Evolutionary conservation across 2,888 invertebrate genomes (phyloP).

Genomic region (Hecatera dysodea): DNA sequence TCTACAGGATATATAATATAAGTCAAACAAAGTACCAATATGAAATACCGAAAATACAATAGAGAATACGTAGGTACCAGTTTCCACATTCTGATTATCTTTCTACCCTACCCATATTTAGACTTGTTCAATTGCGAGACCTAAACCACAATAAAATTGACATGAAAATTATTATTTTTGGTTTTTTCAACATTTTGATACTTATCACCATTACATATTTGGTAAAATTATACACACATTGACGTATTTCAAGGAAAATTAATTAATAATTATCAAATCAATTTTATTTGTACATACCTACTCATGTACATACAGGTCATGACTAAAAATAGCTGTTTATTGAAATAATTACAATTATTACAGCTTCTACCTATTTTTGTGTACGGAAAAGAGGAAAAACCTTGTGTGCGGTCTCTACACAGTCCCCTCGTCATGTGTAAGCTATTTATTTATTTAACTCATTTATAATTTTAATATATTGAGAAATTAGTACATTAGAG

Average conservation of each 20-base stretch:
- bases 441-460: background rate
- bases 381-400: conserved; percentile 28
- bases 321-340: conserved; percentile 41
- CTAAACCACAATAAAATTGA: background rate
- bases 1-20: too few species aligned
- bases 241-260: conserved; percentile 40
- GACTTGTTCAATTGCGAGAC: background rate
- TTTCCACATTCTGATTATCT: background rate
- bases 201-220: conserved; percentile 15
- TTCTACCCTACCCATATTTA: background rate
- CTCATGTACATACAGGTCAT: background rate
- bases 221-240: conserved; percentile 13
- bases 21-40: background rate
- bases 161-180: background rate
- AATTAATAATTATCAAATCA: conserved; percentile 42
- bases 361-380: conserved; percentile 15
- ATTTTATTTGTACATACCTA: conserved; percentile 14
- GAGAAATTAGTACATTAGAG: too few species aligned
- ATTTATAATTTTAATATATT: too few species aligned
- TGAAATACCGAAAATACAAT: background rate
- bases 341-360: conserved; percentile 30
- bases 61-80: background rate
- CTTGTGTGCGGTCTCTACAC: conserved; percentile 3
- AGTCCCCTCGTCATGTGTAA: too few species aligned
- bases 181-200: background rate